phyloP scores from a whole-genome alignment of 53 echinoderm and acorn worm species.

The Holothuria leucospilota region DNA sequence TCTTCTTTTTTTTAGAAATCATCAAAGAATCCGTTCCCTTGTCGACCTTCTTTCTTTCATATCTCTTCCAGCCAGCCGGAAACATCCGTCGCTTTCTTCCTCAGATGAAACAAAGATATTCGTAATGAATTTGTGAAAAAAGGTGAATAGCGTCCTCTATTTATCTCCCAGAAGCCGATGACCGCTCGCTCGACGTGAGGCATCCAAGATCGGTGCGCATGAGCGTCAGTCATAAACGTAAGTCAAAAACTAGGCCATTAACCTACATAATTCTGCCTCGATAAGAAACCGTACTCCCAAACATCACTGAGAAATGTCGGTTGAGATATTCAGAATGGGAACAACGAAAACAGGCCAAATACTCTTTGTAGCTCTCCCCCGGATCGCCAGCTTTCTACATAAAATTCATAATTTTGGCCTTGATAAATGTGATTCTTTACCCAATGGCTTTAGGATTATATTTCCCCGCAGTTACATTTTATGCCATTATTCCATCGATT shows the following conservation, averaged over 20 bases:
- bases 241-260: conserved; percentile 43
- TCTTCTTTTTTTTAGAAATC: no score
- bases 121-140: background rate
- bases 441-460: conserved; percentile 33
- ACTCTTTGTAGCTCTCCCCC: conserved; percentile 20
- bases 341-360: conserved; percentile 42
- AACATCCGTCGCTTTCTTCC: no score
- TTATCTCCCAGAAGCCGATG: conserved; percentile 15
- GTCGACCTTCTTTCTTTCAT: no score
- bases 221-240: conserved; percentile 25
- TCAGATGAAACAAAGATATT: no score
- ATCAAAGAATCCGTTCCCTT: no score
- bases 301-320: conserved; percentile 14
- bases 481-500: conserved; percentile 32
- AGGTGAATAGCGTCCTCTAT: conserved; percentile 17
- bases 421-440: conserved; percentile 45
- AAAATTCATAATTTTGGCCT: conserved; percentile 50
- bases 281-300: conserved; percentile 30
- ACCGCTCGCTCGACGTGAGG: conserved; percentile 38
- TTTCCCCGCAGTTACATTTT: conserved; percentile 43
- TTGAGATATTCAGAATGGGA: conserved; percentile 22
- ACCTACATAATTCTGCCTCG: conserved; percentile 43
- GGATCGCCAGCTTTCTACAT: conserved; percentile 26
- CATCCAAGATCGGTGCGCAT: conserved; percentile 17
- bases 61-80: no score